These are phyloP conservation scores for Aproaerema taeniolella DNA, from an alignment of 2,888 invertebrate genomes.

Conservation along the genomic window DNA sequence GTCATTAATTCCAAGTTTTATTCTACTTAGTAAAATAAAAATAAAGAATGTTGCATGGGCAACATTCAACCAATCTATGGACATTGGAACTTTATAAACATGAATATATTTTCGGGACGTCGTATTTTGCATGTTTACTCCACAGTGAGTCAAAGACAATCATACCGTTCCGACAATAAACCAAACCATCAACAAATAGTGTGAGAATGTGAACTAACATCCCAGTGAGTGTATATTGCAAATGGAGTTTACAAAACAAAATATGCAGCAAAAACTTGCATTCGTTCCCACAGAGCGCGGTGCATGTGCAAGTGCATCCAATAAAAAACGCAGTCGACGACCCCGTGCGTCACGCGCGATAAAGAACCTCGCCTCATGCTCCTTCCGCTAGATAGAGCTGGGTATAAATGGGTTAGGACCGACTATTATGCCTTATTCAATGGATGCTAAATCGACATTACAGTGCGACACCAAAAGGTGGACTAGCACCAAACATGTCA, in stretches of 20 bases:
- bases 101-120: no score
- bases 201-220: conserved; percentile 9
- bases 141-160: no score
- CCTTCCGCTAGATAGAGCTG: conserved; percentile 46
- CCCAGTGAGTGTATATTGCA: conserved; percentile 2
- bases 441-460: no score
- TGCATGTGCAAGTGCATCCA: conserved; percentile 41
- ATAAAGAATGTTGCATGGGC: background rate
- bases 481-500: no score
- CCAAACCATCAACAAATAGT: background rate
- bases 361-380: conserved; percentile 39
- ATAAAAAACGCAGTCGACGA: conserved; percentile 68
- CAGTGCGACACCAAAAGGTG: no score
- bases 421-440: no score
- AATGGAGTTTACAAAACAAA: conserved; percentile 15
- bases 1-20: no score
- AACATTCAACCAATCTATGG: background rate
- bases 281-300: conserved; percentile 61
- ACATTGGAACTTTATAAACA: no score
- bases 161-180: no score
- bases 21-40: no score
- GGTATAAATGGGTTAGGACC: no score
- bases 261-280: conserved; percentile 25
- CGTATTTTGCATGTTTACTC: no score
- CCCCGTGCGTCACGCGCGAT: conserved; percentile 55